These are phyloP conservation scores for Bryconaethiops microstoma DNA, from an alignment of 2,797 vertebrate species.

Conservation along the genomic window DNA sequence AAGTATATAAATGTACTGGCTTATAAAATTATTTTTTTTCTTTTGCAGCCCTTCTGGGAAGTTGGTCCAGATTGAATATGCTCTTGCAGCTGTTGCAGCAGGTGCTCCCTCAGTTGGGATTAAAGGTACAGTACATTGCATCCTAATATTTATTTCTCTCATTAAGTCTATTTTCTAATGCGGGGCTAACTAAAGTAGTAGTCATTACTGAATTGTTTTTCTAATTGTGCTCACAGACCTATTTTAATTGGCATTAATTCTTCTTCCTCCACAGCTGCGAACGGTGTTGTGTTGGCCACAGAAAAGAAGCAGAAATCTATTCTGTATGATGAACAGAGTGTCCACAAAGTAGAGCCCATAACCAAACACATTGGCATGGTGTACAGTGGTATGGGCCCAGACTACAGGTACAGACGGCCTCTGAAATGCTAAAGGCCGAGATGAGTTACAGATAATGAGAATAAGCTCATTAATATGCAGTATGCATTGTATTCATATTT, in stretches of 20 bases:
- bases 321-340: constrained; percentile 96
- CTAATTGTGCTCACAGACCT: too few relatives aligned
- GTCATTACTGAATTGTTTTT: too few relatives aligned
- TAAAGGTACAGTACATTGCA: constrained; percentile 71
- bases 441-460: background rate
- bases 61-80: constrained; percentile 99
- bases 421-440: background rate
- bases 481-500: too few relatives aligned
- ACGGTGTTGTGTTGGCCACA: constrained; percentile 96
- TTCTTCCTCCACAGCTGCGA: constrained; percentile 83
- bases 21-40: background rate
- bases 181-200: too few relatives aligned
- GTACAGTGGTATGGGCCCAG: constrained; percentile 98
- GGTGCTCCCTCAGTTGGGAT: constrained; percentile 97
- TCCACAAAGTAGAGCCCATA: constrained; percentile 97
- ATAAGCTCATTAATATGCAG: background rate
- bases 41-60: constrained; percentile 92
- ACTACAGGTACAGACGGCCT: constrained; percentile 86
- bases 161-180: too few relatives aligned
- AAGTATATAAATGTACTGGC: background rate
- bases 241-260: background rate
- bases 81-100: constrained; percentile 95
- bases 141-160: too few relatives aligned
- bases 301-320: constrained; percentile 99
- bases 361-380: constrained; percentile 99